Evolutionary conservation across 2,888 invertebrate genomes (phyloP), one percentile per base, ranked within the genome.

Genomic region (Dioctria linearis): DNA sequence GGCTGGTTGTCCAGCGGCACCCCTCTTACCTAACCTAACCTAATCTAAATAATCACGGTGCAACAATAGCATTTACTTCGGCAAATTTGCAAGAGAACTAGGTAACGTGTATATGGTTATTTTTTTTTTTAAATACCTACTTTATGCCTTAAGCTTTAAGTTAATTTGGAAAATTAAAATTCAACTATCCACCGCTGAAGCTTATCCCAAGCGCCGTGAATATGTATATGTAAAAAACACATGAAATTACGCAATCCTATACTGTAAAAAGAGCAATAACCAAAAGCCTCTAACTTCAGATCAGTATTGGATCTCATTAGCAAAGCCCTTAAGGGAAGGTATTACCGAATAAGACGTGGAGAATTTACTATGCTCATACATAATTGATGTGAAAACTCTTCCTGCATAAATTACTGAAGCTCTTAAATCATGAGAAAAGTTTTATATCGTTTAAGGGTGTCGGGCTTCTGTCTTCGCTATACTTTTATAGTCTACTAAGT

Each of bases 301-400:
- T 5, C 54, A 5, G 11, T 54, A 46, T 51, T 65, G 46, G 25
- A 51, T 49, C 69, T 37, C n/a, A 46, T 25, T 6, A 3, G 13
- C n/a, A n/a, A n/a, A 46, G 67, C 39, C 69, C 51, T 51, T 37
- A 46, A 51, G 51, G 69, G n/a, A n/a, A 69, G 69, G 37, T 69
- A 49, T 51, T 69, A 69, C 69, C 69, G 69, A 69, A 69, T 51
- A 51, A 69, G n/a, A 69, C 69, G 69, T 5, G 49, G 76, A 49
- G 63, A 76, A 63, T 63, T 76, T 76, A 63, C 76, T 76, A 63
- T 76, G 76, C 76, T 76, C 76, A 63, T 76, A 76, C 76, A 75
- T 76, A 76, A 76, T 76, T 76, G 63, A 76, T 76, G 76, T 49
- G 63, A 76, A 76, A 76, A 76, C 76, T 63, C 76, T 59, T 63